phyloP scores from a whole-genome alignment of 2,888 invertebrate species.

The Spisula solida region DNA sequence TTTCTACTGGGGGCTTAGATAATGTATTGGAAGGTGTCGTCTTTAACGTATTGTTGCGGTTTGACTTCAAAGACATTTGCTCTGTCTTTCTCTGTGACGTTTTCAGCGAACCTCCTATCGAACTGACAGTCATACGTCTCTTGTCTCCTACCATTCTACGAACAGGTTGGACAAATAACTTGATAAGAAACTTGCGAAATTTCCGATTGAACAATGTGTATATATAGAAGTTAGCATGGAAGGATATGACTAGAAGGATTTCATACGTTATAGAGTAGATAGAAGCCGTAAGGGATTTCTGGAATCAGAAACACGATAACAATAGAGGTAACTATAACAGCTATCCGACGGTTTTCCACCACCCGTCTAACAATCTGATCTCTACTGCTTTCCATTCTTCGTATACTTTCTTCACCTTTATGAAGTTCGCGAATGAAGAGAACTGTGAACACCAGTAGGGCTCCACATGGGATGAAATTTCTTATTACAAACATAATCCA shows the following conservation, averaged over 20 bases:
- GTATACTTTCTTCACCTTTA: conserved; percentile 1
- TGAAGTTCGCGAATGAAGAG: conserved; percentile 38
- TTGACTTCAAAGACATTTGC: too few species aligned
- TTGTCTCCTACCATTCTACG: background rate
- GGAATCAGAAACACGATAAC: conserved; percentile 55
- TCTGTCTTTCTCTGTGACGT: too few species aligned
- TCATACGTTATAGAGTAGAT: background rate
- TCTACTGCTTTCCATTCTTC: conserved; percentile 21
- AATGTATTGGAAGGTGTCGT: too few species aligned
- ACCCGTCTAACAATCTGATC: background rate
- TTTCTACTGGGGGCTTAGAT: too few species aligned
- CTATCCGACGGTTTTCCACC: conserved; percentile 43
- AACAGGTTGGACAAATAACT: conserved; percentile 5
- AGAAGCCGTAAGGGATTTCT: conserved; percentile 29
- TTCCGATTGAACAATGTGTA: conserved; percentile 37
- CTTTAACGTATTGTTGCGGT: too few species aligned
- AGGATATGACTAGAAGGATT: background rate
- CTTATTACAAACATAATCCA: conserved; percentile 38
- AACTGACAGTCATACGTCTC: conserved; percentile 1
- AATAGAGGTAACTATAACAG: conserved; percentile 46
- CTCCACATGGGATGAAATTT: conserved; percentile 46
- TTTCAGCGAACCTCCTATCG: background rate
- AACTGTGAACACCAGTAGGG: conserved; percentile 34
- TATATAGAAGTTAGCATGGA: conserved; percentile 43
- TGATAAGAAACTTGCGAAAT: conserved; percentile 22